Evolutionary conservation across 2,888 invertebrate genomes (phyloP).

Genomic region (Psylliodes chrysocephalus): DNA sequence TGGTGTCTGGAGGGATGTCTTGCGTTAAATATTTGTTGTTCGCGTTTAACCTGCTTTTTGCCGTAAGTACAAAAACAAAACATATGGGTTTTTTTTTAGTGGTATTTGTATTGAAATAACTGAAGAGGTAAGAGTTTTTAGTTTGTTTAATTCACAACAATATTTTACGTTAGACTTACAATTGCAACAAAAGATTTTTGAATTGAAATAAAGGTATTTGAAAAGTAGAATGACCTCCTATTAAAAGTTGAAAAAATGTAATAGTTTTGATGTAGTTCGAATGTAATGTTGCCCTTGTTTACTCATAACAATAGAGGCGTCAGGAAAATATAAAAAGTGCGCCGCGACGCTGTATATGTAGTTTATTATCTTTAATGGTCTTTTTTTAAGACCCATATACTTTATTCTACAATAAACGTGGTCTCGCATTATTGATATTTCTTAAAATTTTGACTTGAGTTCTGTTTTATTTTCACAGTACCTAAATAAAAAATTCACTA

Average conservation of each 20-base stretch:
- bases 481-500: no score
- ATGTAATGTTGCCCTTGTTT: conserved; percentile 26
- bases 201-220: no score
- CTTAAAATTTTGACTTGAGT: no score
- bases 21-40: conserved; percentile 91
- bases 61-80: conserved; percentile 72
- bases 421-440: no score
- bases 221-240: no score
- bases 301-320: conserved; percentile 6
- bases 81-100: conserved; percentile 7
- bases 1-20: conserved; percentile 85
- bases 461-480: no score
- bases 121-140: conserved; percentile 2
- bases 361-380: no score
- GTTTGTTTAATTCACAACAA: neutral
- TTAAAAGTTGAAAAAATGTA: no score
- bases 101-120: neutral
- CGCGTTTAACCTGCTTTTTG: conserved; percentile 87
- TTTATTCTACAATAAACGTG: no score
- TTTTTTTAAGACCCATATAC: no score
- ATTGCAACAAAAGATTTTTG: neutral
- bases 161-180: neutral
- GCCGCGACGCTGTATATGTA: no score
- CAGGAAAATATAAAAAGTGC: neutral
- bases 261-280: no score